Evolutionary conservation across 1,140 invertebrate genomes (phyloP), one percentile per base, ranked within the genome.

Genomic region (Leptopilina boulardi): DNA sequence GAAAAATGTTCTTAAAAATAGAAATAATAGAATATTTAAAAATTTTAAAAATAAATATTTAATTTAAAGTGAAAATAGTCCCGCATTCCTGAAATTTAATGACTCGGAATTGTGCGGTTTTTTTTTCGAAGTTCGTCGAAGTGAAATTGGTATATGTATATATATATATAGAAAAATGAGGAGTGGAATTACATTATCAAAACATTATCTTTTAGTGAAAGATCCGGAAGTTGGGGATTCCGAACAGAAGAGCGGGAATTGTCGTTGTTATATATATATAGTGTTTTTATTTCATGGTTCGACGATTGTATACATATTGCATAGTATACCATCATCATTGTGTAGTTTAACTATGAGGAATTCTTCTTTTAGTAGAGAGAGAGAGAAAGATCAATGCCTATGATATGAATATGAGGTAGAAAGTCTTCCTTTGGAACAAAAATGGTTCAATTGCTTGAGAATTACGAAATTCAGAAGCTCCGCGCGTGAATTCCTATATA

Each of bases 391-490:
- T 34, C 59, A n/a, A 30, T n/a, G 21, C 8, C 26, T 30, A n/a
- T n/a, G 59, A 66, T 41, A 59, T 26, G 51, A 23, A 26, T 51
- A 74, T 38, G 34, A 51, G 47, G 51, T 56, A 59, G 73, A 74
- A 74, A 74, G 73, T 74, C 56, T 59, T 56, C 73, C 47, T 19
- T 23, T 59, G 41, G 15, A 56, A 34, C 13, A 23, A 66, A 23
- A 66, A 66, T 66, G 23, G 59, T 66, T 66, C 59, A 30, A 66
- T 30, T 66, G 59, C 59, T 11, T 23, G 59, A 26, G 59, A 66
- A 66, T 66, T 66, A 66, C 59, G 21, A 66, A 66, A 66, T 66
- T 11, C 13, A 30, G 26, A 66, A 34, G 59, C 10, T 66, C 11
- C 23, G 13, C 23, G 13, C 13, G 59, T 38, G 34, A 34, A 66